Conservation (phyloP, 2,797 vertebrate species). For the Enteromius anoplus region DNA sequence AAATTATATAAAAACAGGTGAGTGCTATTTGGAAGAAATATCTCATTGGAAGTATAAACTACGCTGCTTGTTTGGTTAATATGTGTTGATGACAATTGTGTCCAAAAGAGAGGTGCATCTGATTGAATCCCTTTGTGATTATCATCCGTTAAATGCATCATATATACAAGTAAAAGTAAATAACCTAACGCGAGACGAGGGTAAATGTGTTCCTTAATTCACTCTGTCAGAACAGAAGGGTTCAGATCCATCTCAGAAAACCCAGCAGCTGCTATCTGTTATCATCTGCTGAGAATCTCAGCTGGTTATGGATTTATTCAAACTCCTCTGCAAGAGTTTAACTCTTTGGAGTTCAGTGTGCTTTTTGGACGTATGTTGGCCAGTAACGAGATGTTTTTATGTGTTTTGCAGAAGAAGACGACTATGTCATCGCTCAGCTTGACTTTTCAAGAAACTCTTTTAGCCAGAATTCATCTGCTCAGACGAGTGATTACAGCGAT, state of each 20-base stretch:
- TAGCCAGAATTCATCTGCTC: conserved; percentile 62
- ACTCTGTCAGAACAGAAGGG: too few species aligned
- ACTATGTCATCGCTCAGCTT: not conserved
- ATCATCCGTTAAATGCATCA: not conserved
- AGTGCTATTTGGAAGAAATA: not conserved
- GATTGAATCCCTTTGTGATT: too few species aligned
- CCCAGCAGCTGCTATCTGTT: too few species aligned
- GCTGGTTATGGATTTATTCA: not conserved
- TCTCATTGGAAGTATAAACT: not conserved
- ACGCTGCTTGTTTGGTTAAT: not conserved
- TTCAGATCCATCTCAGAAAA: too few species aligned
- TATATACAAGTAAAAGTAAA: not conserved
- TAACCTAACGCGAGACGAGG: not conserved
- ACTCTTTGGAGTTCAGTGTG: not conserved
- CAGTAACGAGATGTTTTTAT: not conserved
- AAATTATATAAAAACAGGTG: conserved; percentile 58
- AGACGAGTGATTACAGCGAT: conserved; percentile 68
- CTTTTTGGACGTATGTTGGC: not conserved
- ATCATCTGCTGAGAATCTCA: not conserved
- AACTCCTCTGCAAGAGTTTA: not conserved
- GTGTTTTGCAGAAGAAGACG: conserved; percentile 37
- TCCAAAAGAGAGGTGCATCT: too few species aligned
- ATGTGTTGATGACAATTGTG: not conserved
- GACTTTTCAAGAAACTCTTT: conserved; percentile 34
- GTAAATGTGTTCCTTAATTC: not conserved